These are phyloP conservation scores for Epizoanthus scotinus DNA, from an alignment of 92 coral and sea anemone genomes.

Conservation along the genomic window DNA sequence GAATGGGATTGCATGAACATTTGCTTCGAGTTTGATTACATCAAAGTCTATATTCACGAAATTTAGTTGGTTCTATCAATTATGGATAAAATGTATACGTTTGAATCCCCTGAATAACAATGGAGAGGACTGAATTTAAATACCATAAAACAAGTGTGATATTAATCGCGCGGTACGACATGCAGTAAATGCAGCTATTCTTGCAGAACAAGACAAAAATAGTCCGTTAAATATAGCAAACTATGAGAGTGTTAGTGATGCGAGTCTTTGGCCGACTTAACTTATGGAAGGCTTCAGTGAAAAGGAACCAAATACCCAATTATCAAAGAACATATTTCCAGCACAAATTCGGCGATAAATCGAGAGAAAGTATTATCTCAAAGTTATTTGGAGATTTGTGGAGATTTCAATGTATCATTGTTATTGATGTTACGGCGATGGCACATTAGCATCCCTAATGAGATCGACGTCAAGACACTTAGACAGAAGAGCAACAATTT, in stretches of 20 bases:
- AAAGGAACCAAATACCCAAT: neutral
- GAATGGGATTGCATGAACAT: too few species aligned
- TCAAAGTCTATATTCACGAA: too few species aligned
- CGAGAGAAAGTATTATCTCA: conserved; percentile 14
- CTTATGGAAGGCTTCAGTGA: neutral
- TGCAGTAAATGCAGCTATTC: neutral
- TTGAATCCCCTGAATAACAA: neutral
- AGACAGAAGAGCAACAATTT: conserved; percentile 4
- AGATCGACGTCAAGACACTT: conserved; percentile 8
- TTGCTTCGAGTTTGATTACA: too few species aligned
- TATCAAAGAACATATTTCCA: neutral
- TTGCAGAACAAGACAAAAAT: neutral
- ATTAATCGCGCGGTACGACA: conserved; percentile 1
- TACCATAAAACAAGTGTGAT: neutral
- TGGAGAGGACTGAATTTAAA: conserved; percentile 15
- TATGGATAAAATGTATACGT: too few species aligned
- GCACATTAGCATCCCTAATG: neutral
- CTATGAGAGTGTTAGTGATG: neutral
- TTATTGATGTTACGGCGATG: neutral
- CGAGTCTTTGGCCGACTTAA: neutral
- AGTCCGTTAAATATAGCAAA: conserved; percentile 8
- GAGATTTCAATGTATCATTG: too few species aligned
- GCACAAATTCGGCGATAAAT: neutral
- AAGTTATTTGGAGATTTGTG: too few species aligned
- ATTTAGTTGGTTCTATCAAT: too few species aligned